Evolutionary conservation across 2,888 invertebrate species (phyloP).

Genomic region (Darwinula stevensoni): DNA sequence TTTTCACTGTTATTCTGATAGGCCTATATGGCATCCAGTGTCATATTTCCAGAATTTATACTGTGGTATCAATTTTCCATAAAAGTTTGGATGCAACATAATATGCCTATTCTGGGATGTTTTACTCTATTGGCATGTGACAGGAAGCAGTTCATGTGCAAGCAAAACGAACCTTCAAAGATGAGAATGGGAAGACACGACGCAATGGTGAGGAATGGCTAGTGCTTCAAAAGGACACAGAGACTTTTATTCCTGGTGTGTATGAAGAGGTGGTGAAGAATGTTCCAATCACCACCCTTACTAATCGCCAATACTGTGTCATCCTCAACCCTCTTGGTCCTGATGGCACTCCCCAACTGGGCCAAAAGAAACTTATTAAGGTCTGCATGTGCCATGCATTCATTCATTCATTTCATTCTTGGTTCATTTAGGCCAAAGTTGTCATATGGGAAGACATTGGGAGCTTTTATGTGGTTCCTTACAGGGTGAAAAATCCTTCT

Average conservation of each 20-base stretch:
- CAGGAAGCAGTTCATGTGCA: slow-evolving; percentile 20
- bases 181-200: slow-evolving; percentile 16
- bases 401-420: slow-evolving; percentile 3
- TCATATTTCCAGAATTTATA: too few species aligned
- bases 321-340: slow-evolving; percentile 17
- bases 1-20: too few species aligned
- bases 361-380: slow-evolving; percentile 19
- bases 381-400: slow-evolving; percentile 9
- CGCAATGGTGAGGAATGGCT: slow-evolving; percentile 23
- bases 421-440: not conserved
- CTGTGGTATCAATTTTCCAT: too few species aligned
- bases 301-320: slow-evolving; percentile 20
- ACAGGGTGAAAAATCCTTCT: slow-evolving; percentile 21
- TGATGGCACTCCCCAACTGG: slow-evolving; percentile 17
- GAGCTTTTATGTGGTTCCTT: slow-evolving; percentile 5
- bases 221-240: slow-evolving; percentile 18
- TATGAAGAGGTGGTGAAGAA: slow-evolving; percentile 20
- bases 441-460: not conserved
- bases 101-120: too few species aligned
- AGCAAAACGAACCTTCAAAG: slow-evolving; percentile 18
- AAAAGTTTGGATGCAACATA: too few species aligned
- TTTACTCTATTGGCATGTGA: slow-evolving; percentile 7
- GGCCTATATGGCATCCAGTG: too few species aligned
- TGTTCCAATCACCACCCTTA: slow-evolving; percentile 19
- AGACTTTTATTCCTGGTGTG: slow-evolving; percentile 22